These are phyloP conservation scores for Phaedon cochleariae DNA, from an alignment of 2,888 invertebrate genomes.

Conservation along the genomic window DNA sequence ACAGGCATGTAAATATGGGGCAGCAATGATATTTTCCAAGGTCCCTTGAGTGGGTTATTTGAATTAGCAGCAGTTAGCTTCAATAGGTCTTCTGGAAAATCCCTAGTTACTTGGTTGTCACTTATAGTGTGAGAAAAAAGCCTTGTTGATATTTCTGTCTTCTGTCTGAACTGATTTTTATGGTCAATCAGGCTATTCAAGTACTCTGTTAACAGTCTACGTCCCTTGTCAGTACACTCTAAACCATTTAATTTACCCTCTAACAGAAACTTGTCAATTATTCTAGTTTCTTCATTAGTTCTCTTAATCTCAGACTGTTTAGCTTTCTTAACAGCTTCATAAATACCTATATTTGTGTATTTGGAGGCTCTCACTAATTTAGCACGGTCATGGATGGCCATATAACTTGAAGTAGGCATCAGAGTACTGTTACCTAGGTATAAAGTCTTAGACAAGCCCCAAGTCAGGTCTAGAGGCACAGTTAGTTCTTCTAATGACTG, in stretches of 20 bases:
- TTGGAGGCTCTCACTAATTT: constrained; percentile 77
- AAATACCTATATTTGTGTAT: constrained; percentile 76
- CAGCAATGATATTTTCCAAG: constrained; percentile 85
- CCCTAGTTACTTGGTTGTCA: constrained; percentile 72
- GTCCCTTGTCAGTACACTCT: constrained; percentile 68
- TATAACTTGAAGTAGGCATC: constrained; percentile 82
- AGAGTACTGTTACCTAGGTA: constrained; percentile 81
- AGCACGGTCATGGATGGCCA: constrained; percentile 82
- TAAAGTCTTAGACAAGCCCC: constrained; percentile 87
- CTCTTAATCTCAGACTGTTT: constrained; percentile 29
- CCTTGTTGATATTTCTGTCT: constrained; percentile 72
- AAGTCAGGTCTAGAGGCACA: constrained; percentile 80
- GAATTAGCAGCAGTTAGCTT: constrained; percentile 72
- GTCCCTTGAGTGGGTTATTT: constrained; percentile 71
- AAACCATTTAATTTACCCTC: constrained; percentile 88
- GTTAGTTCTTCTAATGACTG: constrained; percentile 78
- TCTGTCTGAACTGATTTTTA: constrained; percentile 71
- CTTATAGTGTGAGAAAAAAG: constrained; percentile 73
- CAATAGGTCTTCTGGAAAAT: constrained; percentile 77
- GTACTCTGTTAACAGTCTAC: constrained; percentile 66
- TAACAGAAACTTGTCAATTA: constrained; percentile 79
- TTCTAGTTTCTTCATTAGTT: constrained; percentile 71
- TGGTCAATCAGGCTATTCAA: constrained; percentile 67
- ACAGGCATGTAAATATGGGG: constrained; percentile 77
- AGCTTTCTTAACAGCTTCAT: constrained; percentile 70